phyloP scores from a whole-genome alignment of 2,113 vertebrate genomes.

The Pantherophis guttatus region DNA sequence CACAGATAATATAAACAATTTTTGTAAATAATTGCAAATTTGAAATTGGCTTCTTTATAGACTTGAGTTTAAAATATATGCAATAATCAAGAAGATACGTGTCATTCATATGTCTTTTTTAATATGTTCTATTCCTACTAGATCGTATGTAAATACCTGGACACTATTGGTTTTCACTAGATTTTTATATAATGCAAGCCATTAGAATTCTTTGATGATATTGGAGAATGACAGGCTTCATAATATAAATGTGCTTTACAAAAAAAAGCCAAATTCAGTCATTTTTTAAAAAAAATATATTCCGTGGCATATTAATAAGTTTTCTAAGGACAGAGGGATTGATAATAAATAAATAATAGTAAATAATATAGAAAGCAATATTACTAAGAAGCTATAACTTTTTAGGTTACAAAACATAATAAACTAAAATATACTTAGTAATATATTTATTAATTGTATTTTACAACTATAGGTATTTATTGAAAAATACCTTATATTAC shows the following conservation, averaged over 20 bases:
- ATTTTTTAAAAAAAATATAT: conserved; percentile 28
- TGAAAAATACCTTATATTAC: conserved; percentile 6
- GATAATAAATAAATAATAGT: background rate
- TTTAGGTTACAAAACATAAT: background rate
- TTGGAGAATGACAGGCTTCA: background rate
- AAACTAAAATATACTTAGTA: background rate
- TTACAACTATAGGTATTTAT: background rate
- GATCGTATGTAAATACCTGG: background rate
- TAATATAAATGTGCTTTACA: background rate
- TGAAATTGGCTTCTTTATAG: background rate
- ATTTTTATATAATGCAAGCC: background rate
- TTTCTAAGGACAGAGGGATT: background rate
- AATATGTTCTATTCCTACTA: background rate
- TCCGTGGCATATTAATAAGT: background rate
- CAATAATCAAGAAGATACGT: background rate
- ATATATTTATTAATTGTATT: background rate
- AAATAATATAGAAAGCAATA: background rate
- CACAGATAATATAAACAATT: background rate
- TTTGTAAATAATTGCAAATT: background rate
- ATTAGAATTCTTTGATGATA: accelerated
- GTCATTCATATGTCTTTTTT: background rate
- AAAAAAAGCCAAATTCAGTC: background rate
- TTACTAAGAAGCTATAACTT: background rate
- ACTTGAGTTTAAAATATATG: background rate
- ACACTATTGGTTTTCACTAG: background rate